phyloP scores from a whole-genome alignment of 2,797 vertebrate species.

The Darevskia nairensis region DNA sequence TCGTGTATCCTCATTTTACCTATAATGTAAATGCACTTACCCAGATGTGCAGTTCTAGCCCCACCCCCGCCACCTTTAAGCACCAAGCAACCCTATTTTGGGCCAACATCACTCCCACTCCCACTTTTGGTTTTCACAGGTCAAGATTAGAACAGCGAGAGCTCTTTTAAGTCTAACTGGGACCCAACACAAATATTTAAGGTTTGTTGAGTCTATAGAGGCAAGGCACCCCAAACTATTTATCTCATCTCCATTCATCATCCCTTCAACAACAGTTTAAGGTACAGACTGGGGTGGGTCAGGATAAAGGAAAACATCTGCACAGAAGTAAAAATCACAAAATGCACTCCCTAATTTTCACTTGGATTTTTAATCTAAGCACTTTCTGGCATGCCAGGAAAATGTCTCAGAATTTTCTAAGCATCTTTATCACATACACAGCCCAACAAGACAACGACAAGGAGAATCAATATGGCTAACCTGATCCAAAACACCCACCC shows the following conservation, averaged over 20 bases:
- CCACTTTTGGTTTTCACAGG: neutral
- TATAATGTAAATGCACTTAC: neutral
- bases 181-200: neutral
- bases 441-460: too few species aligned
- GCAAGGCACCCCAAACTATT: neutral
- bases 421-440: neutral
- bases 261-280: neutral
- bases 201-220: neutral
- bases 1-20: neutral
- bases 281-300: too few species aligned
- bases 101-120: neutral
- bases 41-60: neutral
- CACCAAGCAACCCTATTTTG: neutral
- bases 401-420: neutral
- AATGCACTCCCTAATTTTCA: neutral
- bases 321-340: neutral
- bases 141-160: neutral
- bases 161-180: neutral
- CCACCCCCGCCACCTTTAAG: neutral
- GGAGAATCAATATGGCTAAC: too few species aligned
- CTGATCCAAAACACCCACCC: too few species aligned
- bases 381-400: neutral
- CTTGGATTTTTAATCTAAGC: neutral
- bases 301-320: neutral
- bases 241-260: neutral